Evolutionary conservation across 1,140 invertebrate species (phyloP), one percentile per base, ranked within the genome.

Genomic region (Maniola jurtina): DNA sequence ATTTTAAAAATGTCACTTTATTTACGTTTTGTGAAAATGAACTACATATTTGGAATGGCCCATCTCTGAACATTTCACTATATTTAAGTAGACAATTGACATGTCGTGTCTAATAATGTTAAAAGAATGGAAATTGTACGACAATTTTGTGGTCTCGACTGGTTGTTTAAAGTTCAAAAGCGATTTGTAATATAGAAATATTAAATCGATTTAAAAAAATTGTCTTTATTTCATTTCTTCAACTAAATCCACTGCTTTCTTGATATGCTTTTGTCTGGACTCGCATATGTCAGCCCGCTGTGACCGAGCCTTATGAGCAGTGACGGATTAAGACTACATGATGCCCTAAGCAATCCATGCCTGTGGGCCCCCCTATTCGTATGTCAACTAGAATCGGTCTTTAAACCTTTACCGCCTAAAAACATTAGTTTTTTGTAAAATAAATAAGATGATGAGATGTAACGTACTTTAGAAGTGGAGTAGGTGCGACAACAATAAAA

Each of bases 101-200:
- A 52, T 60, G 45, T 35, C 52, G 10, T 16, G 48, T 61, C 34
- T n/a, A 16, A 34, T 58, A 25, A 33, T 25, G 5, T 15, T 59
- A 15, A 62, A 55, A 70, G 54, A 70, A 63, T 47, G 54, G 15
- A 62, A 81, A 76, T 72, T 80, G 72, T 79, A 70, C 73, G 77
- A 83, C 71, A 77, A 77, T 78, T 76, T 74, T 76, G 65, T 79
- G 74, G 73, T 85, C 76, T 81, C 79, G 75, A 77, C 79, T 80
- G 79, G 77, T 79, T 84, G 83, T 83, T 86, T 77, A 83, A 83
- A 81, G 78, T 82, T 84, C 80, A 82, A 86, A 84, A 83, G 58
- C 79, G 75, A 84, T 84, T 84, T 86, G 82, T 86, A 86, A 81
- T 75, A 83, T 86, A 84, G 80, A 76, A 73, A 83, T 83, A 86